Conservation (phyloP, 2,888 invertebrate species). For the Drosophila colorata region DNA sequence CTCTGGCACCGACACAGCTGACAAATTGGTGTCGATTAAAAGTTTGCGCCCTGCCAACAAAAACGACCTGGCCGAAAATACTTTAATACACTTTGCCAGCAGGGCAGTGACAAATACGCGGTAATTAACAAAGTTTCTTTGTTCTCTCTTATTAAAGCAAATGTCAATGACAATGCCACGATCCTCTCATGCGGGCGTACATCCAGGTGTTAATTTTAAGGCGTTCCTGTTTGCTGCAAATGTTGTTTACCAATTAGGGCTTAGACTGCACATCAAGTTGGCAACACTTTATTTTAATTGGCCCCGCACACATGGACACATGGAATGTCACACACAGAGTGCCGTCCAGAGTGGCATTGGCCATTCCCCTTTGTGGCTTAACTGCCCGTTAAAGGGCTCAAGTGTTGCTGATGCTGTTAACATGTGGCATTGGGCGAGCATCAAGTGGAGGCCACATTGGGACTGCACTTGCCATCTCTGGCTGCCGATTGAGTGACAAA, state of each 20-base stretch:
- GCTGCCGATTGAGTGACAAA: slow-evolving; percentile 20
- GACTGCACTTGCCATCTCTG: slow-evolving; percentile 15
- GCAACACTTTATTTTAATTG: slow-evolving; percentile 42
- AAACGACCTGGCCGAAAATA: slow-evolving; percentile 14
- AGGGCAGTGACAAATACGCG: slow-evolving; percentile 19
- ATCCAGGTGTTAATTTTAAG: slow-evolving; percentile 4
- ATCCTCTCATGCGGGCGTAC: slow-evolving; percentile 22
- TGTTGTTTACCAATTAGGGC: slow-evolving; percentile 48
- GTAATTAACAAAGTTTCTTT: slow-evolving; percentile 53
- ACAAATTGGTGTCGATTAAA: slow-evolving; percentile 60
- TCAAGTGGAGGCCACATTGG: slow-evolving; percentile 51
- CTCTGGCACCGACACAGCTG: slow-evolving; percentile 20
- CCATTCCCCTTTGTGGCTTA: slow-evolving; percentile 11
- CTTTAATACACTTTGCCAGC: slow-evolving; percentile 26
- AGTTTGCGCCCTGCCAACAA: slow-evolving; percentile 17
- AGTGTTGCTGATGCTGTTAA: slow-evolving; percentile 65
- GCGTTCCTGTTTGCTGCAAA: not conserved
- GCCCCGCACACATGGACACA: slow-evolving; percentile 8
- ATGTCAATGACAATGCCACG: slow-evolving; percentile 37
- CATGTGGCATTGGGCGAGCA: slow-evolving; percentile 69
- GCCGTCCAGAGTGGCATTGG: not conserved
- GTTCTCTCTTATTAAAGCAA: slow-evolving; percentile 13
- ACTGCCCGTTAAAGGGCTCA: slow-evolving; percentile 59
- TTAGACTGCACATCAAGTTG: slow-evolving; percentile 22
- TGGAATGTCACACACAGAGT: slow-evolving; percentile 7